Base-by-base conservation (phyloP, 2,888 invertebrate species). In the Rhagonycha lutea region DNA sequence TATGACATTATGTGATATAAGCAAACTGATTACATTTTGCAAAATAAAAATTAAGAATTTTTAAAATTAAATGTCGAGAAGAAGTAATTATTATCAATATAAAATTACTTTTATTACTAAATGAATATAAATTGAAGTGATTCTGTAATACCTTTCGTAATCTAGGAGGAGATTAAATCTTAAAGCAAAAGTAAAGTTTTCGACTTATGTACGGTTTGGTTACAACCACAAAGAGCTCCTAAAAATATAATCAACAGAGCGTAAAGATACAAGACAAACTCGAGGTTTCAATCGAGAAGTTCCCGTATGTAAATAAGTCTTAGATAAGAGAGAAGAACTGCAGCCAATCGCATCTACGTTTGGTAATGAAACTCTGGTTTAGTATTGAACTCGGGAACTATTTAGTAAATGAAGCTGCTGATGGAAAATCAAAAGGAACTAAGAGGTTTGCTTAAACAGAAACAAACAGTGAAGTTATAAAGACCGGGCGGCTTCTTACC, bases 341-440 rank as follows among this genome's bases (percentile, higher is more conserved):
- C 83, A 85, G 83, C 86, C 86, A 86, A 86, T 86, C 86, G 82
- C 84, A 85, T 84, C 82, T 85, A 84, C 84, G 85, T 83, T 83
- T 83, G 83, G 85, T 86, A 86, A 85, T 86, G 86, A 86, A 86
- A 85, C 85, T 84, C 82, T 81, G 85, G 85, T 84, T 85, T 84
- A 81, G 83, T 83, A 84, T 83, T 84, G 83, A 85, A 84, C 83
- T 82, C 80, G 82, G 83, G 79, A 84, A 86, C 86, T 86, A 86
- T 86, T 86, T 86, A 86, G 85, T 82, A 85, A 86, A 86, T 86
- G 86, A 85, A 86, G 85, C 84, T 84, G 85, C 84, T 84, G 85
- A 85, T 86, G 86, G 86, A 86, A 86, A 87, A 86, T 87, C 87
- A 87, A 86, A 87, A 86, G 86, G 85, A 85, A 85, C 83, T 85